phyloP scores from a whole-genome alignment of 2,797 vertebrate genomes.

The Paguma larvata region DNA sequence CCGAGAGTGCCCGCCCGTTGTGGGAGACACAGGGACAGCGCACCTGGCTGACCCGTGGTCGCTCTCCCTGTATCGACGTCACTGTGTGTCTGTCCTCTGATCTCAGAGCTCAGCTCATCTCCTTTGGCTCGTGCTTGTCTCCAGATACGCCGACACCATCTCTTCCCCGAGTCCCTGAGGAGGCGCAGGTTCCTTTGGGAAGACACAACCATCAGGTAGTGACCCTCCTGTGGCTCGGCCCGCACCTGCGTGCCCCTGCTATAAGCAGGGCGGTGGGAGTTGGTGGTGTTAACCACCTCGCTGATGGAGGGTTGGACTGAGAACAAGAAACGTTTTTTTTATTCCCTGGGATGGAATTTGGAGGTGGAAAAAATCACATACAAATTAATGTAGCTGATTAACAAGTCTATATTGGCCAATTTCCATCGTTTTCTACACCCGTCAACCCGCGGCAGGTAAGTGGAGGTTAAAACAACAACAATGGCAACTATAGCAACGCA shows the following conservation, averaged over 20 bases:
- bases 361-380: background rate
- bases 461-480: too few species aligned
- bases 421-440: background rate
- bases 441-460: accelerated
- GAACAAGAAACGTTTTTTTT: background rate
- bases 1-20: accelerated
- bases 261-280: accelerated
- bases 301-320: background rate
- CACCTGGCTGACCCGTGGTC: accelerated
- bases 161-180: accelerated
- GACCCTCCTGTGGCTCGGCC: background rate
- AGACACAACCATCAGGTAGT: accelerated
- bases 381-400: background rate
- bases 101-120: background rate
- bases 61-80: background rate
- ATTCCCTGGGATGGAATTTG: background rate
- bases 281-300: accelerated
- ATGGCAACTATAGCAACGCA: accelerated
- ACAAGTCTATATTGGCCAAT: accelerated
- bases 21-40: background rate
- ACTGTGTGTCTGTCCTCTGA: accelerated
- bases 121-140: background rate
- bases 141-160: background rate
- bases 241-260: background rate
- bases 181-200: background rate